Evolutionary conservation across 2,113 vertebrate species (phyloP), one percentile per base, ranked within the genome.

Genomic region (Semicossyphus pulcher): DNA sequence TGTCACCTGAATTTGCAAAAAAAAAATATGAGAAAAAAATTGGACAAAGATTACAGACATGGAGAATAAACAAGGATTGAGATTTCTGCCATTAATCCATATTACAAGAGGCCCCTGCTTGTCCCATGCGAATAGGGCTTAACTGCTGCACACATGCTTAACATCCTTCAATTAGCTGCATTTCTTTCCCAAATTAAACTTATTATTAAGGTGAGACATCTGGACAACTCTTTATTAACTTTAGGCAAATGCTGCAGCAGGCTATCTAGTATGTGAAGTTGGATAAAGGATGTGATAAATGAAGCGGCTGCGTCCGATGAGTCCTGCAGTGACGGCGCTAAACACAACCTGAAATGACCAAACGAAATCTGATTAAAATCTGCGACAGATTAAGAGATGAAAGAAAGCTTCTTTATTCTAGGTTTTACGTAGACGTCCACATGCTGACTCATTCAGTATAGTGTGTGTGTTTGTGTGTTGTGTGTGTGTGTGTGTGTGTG

Each of bases 361-460:
- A 41, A 54, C 44, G 3, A 10, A 72, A 63, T 67, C 37, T 52
- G 64, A 67, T 71, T 52, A 59, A 26, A 64, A 65, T 79, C 45
- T 77, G 75, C 77, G 78, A 45, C 39, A 72, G 61, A 83, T 73
- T 72, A 72, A 7, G 10, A 74, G 65, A 75, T 76, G 21, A 64
- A 74, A 62, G 21, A 64, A 74, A 62, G 52, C 64, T 78, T 67
- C 26, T 66, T 47, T 28, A 60, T 78, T 48, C 59, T 59, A 47
- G 45, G 69, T 62, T 75, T 73, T 34, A 65, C 70, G 47, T 47
- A n/a, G n/a, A n/a, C n/a, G n/a, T n/a, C n/a, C n/a, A n/a, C n/a
- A 42, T 48, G 68, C 72, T 84, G 66, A 85, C 73, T 88, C 84
- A 83, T 16, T 47, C 29, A 56, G 39, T 32, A 56, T n/a, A 45